Evolutionary conservation across 2,888 invertebrate genomes (phyloP).

Genomic region (Aphodius granarius): DNA sequence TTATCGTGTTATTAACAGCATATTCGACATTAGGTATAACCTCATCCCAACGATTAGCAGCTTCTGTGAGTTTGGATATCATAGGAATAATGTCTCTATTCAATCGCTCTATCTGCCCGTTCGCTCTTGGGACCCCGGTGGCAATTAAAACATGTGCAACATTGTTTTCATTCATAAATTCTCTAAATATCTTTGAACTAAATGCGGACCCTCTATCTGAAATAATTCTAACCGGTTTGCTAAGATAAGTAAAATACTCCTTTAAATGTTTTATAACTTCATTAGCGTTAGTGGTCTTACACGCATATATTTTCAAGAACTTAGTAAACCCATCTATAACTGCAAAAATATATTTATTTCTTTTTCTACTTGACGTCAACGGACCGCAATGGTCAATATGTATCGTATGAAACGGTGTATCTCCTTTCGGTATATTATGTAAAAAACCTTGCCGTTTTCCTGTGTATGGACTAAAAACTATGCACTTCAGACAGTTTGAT

Average conservation of each 20-base stretch:
- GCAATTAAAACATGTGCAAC: neutral
- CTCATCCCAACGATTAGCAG: no score
- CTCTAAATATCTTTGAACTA: conserved; percentile 5
- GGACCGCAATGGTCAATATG: conserved; percentile 4
- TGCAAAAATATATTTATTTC: conserved; percentile 7
- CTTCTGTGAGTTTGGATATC: no score
- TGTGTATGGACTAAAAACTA: neutral
- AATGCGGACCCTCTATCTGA: conserved; percentile 8
- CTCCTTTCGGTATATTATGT: neutral
- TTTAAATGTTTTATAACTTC: neutral
- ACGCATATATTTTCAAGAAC: conserved; percentile 5
- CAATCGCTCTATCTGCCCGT: neutral
- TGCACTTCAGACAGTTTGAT: conserved; percentile 9
- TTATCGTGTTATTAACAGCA: neutral
- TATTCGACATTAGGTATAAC: neutral
- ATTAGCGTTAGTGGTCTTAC: neutral
- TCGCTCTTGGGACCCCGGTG: no score
- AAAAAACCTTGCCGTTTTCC: neutral
- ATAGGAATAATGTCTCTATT: neutral
- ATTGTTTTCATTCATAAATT: conserved; percentile 1
- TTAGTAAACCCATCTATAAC: neutral
- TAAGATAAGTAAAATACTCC: neutral
- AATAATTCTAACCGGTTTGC: conserved; percentile 1
- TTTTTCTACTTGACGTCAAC: conserved; percentile 1
- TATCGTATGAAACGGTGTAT: neutral